Evolutionary conservation across 2,113 vertebrate species (phyloP).

Genomic region (Muntiacus muntjak): DNA sequence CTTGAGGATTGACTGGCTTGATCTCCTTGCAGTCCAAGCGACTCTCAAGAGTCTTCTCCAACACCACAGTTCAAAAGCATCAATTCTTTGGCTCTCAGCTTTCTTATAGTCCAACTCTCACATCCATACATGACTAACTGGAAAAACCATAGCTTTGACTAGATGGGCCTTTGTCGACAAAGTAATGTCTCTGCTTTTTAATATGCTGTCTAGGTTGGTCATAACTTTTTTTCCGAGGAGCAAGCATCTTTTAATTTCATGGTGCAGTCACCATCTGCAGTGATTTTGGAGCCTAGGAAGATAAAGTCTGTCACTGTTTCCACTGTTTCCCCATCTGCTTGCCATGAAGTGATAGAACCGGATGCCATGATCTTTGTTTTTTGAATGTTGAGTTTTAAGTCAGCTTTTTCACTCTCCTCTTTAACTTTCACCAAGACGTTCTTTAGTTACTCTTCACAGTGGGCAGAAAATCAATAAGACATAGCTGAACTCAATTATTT

Average conservation of each 20-base stretch:
- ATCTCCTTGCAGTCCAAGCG: neutral
- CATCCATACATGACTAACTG: neutral
- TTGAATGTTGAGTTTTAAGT: neutral
- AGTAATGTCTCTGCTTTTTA: neutral
- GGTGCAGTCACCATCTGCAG: neutral
- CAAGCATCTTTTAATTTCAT: neutral
- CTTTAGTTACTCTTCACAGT: neutral
- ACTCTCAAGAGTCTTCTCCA: neutral
- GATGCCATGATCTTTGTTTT: neutral
- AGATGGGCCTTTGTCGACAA: neutral
- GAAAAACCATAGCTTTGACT: neutral
- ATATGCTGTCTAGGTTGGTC: neutral
- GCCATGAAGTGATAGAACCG: accelerated
- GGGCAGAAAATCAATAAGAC: neutral
- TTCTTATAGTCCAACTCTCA: neutral
- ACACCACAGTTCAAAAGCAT: neutral
- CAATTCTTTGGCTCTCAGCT: neutral
- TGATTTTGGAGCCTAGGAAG: neutral
- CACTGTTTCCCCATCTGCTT: neutral
- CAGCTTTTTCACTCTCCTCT: neutral
- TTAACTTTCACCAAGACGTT: neutral
- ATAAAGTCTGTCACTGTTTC: neutral
- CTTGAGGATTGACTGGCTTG: neutral
- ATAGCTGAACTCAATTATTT: neutral
- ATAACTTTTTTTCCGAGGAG: neutral